A percentile compares a stretch with the other conserved stretches of the same genome.
Evolutionary conservation across 2,113 vertebrate genomes (phyloP).

Genomic region (Semicossyphus pulcher): DNA sequence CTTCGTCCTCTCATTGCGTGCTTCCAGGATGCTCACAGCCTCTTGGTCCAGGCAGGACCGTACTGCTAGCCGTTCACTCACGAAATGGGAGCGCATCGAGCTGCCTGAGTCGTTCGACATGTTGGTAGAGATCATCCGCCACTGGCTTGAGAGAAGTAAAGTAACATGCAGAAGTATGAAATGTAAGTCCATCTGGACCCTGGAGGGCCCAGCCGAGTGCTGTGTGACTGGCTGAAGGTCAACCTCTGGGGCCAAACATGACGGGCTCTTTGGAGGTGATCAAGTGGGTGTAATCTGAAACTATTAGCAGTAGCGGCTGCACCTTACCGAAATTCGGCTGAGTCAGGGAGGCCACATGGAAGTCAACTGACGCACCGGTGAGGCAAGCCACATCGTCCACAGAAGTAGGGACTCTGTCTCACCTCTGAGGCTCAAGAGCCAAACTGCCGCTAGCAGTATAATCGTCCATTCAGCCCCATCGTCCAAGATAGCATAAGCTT

Average conservation of each 20-base stretch:
- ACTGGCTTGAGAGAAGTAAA: not conserved
- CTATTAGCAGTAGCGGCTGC: not conserved
- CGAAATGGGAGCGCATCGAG: not conserved
- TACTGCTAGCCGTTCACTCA: not conserved
- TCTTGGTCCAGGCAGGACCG: not conserved
- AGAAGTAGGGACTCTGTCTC: not conserved
- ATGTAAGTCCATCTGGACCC: not conserved
- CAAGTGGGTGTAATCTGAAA: not conserved
- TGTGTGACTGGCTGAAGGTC: not conserved
- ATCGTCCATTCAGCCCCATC: not conserved
- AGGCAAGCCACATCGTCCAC: not conserved
- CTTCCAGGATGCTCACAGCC: not conserved
- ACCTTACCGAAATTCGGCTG: not conserved
- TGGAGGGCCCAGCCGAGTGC: not conserved
- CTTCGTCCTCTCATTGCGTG: not conserved
- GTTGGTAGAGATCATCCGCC: not conserved
- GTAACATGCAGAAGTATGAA: not conserved
- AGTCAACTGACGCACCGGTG: not conserved
- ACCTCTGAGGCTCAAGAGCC: not conserved
- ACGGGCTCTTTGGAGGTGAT: not conserved
- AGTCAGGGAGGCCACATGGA: not conserved
- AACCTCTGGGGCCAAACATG: not conserved
- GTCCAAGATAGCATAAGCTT: not conserved
- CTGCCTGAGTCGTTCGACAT: not conserved
- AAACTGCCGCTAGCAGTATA: not conserved